phyloP scores from a whole-genome alignment of 2,113 vertebrate species.

The Tonatia bakeri region DNA sequence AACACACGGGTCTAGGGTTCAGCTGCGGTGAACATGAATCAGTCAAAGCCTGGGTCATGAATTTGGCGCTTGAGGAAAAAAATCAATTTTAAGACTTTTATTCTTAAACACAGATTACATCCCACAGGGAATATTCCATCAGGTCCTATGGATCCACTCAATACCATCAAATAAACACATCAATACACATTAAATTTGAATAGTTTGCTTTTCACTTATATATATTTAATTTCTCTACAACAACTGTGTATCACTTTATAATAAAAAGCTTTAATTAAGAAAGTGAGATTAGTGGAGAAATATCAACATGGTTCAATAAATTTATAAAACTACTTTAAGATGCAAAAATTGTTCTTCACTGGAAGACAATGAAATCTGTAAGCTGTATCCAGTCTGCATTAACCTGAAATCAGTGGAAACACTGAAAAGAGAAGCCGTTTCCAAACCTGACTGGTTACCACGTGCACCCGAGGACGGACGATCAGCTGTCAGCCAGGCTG shows the following conservation, averaged over 20 bases:
- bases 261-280: constrained; percentile 22
- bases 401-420: background rate
- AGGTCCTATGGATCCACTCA: constrained; percentile 43
- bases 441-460: background rate
- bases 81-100: constrained; percentile 63
- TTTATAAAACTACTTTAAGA: background rate
- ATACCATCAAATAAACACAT: constrained; percentile 49
- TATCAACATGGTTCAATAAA: constrained; percentile 22
- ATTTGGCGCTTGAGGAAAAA: constrained; percentile 19
- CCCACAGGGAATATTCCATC: constrained; percentile 45
- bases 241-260: background rate
- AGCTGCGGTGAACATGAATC: constrained; percentile 34
- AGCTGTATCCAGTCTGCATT: background rate
- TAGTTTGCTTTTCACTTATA: background rate
- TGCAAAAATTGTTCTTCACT: background rate
- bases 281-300: constrained; percentile 40
- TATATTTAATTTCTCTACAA: constrained; percentile 12
- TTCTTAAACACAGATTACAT: constrained; percentile 59
- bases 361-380: background rate
- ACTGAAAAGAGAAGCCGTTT: background rate
- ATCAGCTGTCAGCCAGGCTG: background rate
- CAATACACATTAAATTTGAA: constrained; percentile 53
- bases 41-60: background rate
- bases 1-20: background rate
- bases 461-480: background rate